Conservation (phyloP, 2,888 invertebrate genomes). For the Synanthedon formicaeformis region DNA sequence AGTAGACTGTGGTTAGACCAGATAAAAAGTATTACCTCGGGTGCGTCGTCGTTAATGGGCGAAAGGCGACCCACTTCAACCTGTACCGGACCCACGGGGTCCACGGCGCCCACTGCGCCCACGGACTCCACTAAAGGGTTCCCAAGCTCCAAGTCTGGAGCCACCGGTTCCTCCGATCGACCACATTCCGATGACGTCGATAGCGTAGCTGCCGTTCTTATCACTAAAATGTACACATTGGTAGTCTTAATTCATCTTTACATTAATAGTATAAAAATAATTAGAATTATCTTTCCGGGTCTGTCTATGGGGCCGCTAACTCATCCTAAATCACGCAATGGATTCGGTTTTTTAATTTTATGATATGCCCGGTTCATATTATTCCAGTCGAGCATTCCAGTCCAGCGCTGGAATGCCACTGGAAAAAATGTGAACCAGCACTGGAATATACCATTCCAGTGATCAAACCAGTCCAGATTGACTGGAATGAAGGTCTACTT, state of each 20-base stretch:
- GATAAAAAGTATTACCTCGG: neutral
- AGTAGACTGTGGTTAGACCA: too few species aligned
- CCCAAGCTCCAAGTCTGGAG: slow-evolving; percentile 9
- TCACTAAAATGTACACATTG: slow-evolving; percentile 18
- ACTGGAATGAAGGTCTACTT: too few species aligned
- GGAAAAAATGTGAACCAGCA: too few species aligned
- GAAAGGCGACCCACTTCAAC: slow-evolving; percentile 22
- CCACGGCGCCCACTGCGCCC: slow-evolving; percentile 8
- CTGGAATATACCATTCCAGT: too few species aligned
- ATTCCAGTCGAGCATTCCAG: too few species aligned
- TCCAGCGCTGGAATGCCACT: too few species aligned
- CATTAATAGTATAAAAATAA: neutral
- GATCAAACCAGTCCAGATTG: too few species aligned
- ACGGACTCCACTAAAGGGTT: slow-evolving; percentile 5
- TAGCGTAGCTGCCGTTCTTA: slow-evolving; percentile 34
- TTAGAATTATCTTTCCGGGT: too few species aligned
- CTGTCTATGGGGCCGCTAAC: too few species aligned
- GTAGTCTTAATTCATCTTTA: neutral
- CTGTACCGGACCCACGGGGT: slow-evolving; percentile 7
- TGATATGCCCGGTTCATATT: too few species aligned
- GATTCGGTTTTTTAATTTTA: too few species aligned
- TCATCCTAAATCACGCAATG: too few species aligned
- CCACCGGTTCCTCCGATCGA: slow-evolving; percentile 5
- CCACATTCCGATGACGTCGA: slow-evolving; percentile 15
- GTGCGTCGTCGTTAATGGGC: slow-evolving; percentile 9